phyloP scores from a whole-genome alignment of 2,888 invertebrate genomes.

The Notocelia uddmanniana region DNA sequence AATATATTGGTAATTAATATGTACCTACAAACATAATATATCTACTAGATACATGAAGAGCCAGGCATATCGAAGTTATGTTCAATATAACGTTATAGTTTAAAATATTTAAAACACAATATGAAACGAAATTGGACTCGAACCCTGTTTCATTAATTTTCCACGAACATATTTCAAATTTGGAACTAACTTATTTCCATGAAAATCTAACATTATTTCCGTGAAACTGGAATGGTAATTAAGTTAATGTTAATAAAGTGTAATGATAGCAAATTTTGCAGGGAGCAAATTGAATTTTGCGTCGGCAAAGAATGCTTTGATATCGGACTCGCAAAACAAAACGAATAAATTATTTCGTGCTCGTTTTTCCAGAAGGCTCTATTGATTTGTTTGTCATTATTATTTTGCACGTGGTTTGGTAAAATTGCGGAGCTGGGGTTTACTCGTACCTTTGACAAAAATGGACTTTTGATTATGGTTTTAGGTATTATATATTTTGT shows the following conservation, averaged over 20 bases:
- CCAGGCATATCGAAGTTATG: not conserved
- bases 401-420: not conserved
- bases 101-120: conserved; percentile 12
- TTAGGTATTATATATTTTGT: not conserved
- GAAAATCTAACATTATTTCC: not conserved
- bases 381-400: not conserved
- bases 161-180: conserved; percentile 13
- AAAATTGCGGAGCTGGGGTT: not conserved
- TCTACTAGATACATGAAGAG: not conserved
- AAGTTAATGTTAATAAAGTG: conserved; percentile 26
- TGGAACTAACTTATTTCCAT: conserved; percentile 8
- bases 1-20: no score
- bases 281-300: conserved; percentile 10
- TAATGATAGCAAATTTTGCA: conserved; percentile 1
- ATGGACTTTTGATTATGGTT: not conserved
- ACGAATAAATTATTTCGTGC: conserved; percentile 16
- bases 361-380: not conserved
- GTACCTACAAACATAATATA: no score
- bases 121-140: not conserved
- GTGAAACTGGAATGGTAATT: conserved; percentile 5
- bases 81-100: not conserved
- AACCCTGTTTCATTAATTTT: conserved; percentile 8
- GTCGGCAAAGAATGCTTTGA: conserved; percentile 14
- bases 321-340: conserved; percentile 17
- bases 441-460: not conserved